A percentile compares a stretch with the other conserved stretches of the same genome.
These are phyloP conservation scores for Lepidurus packardi DNA, from an alignment of 1,140 invertebrate species.

Conservation along the genomic window DNA sequence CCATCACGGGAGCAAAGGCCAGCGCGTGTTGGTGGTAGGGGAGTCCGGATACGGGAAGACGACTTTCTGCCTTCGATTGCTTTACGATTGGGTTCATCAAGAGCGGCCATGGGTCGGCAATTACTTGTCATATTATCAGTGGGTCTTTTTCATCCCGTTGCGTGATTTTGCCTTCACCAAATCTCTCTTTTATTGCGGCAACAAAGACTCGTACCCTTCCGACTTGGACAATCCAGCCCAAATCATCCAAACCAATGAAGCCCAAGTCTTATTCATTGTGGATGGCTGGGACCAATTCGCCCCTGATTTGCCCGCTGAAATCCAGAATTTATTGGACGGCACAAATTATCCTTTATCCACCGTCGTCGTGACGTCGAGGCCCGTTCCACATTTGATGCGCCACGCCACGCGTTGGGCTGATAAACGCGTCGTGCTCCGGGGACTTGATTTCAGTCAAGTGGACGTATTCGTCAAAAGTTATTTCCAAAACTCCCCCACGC, in stretches of 20 bases:
- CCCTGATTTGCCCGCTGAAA: conserved; percentile 47
- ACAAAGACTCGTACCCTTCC: conserved; percentile 29
- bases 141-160: conserved; percentile 51
- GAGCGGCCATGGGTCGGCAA: conserved; percentile 43
- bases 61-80: conserved; percentile 48
- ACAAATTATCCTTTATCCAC: conserved; percentile 51
- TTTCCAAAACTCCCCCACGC: conserved; percentile 48
- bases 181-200: conserved; percentile 37
- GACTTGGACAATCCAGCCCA: conserved; percentile 25
- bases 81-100: conserved; percentile 52
- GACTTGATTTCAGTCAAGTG: conserved; percentile 52
- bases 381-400: conserved; percentile 39
- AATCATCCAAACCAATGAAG: conserved; percentile 42
- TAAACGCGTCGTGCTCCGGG: conserved; percentile 48
- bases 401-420: conserved; percentile 45
- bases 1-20: conserved; percentile 25
- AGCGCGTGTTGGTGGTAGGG: conserved; percentile 49
- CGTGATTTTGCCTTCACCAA: conserved; percentile 47
- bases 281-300: conserved; percentile 52
- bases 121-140: conserved; percentile 31
- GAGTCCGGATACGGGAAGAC: conserved; percentile 51
- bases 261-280: conserved; percentile 51
- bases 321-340: conserved; percentile 51
- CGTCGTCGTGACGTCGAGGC: conserved; percentile 50
- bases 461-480: conserved; percentile 48